Evolutionary conservation across 2,888 invertebrate species (phyloP), one percentile per base, ranked within the genome.

Genomic region (Andrena minutula): DNA sequence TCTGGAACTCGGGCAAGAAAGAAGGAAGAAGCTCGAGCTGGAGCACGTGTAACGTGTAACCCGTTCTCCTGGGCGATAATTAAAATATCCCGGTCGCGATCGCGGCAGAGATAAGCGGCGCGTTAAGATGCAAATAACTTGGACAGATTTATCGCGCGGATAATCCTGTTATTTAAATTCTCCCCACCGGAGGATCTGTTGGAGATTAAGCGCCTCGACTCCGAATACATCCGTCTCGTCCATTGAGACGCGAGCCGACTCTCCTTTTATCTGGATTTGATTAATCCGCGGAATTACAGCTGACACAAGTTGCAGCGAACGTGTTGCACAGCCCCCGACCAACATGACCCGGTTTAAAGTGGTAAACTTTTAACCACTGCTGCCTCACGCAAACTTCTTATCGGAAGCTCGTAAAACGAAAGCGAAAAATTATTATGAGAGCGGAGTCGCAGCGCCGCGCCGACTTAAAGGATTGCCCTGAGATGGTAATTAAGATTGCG

Each of bases 401-500:
- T 75, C 63, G 51, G 32, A n/a, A 30, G n/a, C 10, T 16, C 8
- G 58, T 3, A 32, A 35, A 47, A 64, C 51, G 56, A 47, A 30
- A 28, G 49, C 65, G 61, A 32, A 10, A 20, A 74, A 75, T 56
- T 53, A 75, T 64, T 63, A 56, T 20, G 53, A 61, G 51, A 73
- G 35, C 30, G 7, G 32, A 10, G 23, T 12, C 8, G 23, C 28
- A 12, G 10, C 30, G 30, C 68, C 28, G n/a, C 2, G 6, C 26
- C 60, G 35, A 20, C 23, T 35, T 32, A 23, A 56, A 26, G 28
- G 35, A 56, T 20, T 28, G 16, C 47, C 32, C 32, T n/a, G 10
- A 75, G 56, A 75, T 75, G 20, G 58, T 49, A 77, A 77, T 77
- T 77, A 77, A 77, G 76, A 77, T 65, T 58, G 32, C 76, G 23